These are phyloP conservation scores for Drosophila tani DNA, from an alignment of 1,140 invertebrate species.

Conservation along the genomic window DNA sequence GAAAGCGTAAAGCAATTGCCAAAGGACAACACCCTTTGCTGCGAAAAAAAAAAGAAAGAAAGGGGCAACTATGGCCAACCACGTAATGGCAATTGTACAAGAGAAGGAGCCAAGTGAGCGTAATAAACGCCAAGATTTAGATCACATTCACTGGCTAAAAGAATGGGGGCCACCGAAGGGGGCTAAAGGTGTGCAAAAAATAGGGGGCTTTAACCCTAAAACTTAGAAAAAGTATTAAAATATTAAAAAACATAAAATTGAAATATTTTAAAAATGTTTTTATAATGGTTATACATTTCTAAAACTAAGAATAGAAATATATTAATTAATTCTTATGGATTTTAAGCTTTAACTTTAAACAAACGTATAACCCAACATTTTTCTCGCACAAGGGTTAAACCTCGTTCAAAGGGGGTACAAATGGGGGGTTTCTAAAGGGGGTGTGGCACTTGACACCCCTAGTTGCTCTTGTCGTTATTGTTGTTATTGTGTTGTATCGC, in stretches of 20 bases:
- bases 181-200: not conserved
- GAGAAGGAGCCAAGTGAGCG: conserved; percentile 69
- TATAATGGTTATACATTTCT: no score
- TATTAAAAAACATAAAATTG: not conserved
- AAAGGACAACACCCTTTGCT: conserved; percentile 18
- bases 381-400: not conserved
- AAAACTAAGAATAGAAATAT: no score
- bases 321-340: no score
- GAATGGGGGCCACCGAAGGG: not conserved
- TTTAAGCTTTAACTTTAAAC: no score
- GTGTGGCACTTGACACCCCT: conserved; percentile 9
- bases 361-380: not conserved
- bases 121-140: conserved; percentile 77
- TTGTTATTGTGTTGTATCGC: conserved; percentile 41
- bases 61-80: conserved; percentile 37
- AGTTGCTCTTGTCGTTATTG: conserved; percentile 3
- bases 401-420: not conserved
- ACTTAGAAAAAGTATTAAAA: no score
- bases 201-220: not conserved
- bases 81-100: conserved; percentile 57
- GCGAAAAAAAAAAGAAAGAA: not conserved
- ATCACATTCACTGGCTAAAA: conserved; percentile 46
- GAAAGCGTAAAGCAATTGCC: conserved; percentile 68
- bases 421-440: not conserved
- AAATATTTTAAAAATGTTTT: not conserved